These are phyloP conservation scores for Apogon hyalosoma DNA, from an alignment of 2,797 vertebrate genomes.

Conservation along the genomic window DNA sequence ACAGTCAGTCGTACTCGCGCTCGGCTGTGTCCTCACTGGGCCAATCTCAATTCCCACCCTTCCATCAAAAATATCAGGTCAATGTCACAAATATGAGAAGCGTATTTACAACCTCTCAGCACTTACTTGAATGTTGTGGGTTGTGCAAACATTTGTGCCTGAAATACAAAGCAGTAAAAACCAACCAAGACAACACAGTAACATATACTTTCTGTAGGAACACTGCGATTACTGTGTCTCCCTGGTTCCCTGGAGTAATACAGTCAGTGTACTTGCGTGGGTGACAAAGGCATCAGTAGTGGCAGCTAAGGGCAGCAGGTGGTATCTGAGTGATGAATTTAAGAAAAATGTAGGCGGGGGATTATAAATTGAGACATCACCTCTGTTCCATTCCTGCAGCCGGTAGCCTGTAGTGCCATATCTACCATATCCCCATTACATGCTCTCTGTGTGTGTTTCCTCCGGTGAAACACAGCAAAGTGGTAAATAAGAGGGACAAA, in stretches of 20 bases:
- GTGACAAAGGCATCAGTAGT: conserved; percentile 41
- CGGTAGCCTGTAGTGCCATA: conserved; percentile 38
- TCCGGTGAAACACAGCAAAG: conserved; percentile 56
- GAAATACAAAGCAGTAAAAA: neutral
- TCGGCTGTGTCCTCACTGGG: no score
- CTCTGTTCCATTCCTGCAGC: conserved; percentile 39
- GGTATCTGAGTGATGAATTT: conserved; percentile 55
- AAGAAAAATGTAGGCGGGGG: conserved; percentile 44
- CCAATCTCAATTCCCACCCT: conserved; percentile 28
- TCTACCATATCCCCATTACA: conserved; percentile 58
- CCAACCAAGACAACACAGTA: neutral
- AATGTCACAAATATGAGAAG: conserved; percentile 29
- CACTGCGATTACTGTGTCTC: conserved; percentile 6
- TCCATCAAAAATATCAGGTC: conserved; percentile 42
- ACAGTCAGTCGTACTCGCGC: conserved; percentile 23
- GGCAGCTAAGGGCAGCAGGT: conserved; percentile 44
- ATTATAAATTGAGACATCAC: conserved; percentile 65
- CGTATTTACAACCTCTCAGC: conserved; percentile 19
- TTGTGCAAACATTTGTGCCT: conserved; percentile 20
- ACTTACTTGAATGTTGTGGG: conserved; percentile 15
- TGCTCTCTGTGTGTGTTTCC: conserved; percentile 36
- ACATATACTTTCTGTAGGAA: conserved; percentile 8
- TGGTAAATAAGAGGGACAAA: conserved; percentile 57
- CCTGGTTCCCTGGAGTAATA: neutral
- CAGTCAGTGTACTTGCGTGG: conserved; percentile 32